A percentile compares a stretch with the other conserved stretches of the same genome.
These are phyloP conservation scores for Rhizomys pruinosus DNA, from an alignment of 2,113 vertebrate species.

Conservation along the genomic window DNA sequence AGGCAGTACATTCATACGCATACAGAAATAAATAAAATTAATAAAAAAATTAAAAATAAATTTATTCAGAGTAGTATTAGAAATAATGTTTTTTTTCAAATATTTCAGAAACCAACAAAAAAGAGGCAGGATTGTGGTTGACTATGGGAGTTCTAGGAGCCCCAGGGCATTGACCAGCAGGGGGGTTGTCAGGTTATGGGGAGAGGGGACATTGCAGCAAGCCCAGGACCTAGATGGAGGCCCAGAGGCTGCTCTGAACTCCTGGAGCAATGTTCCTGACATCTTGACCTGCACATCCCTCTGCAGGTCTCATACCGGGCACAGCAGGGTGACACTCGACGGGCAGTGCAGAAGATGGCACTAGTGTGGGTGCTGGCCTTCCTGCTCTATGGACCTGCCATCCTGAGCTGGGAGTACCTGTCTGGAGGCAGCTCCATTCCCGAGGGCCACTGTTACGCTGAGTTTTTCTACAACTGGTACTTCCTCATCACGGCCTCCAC, in stretches of 20 bases:
- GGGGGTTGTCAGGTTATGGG: background rate
- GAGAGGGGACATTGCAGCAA: background rate
- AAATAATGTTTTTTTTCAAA: too few relatives aligned
- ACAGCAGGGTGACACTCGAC: conserved; percentile 87
- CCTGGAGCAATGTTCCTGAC: background rate
- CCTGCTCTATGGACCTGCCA: conserved; percentile 89
- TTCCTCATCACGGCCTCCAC: conserved; percentile 90
- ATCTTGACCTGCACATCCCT: fast-evolving
- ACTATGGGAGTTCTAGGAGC: background rate
- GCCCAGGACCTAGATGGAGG: background rate
- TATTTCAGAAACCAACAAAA: too few relatives aligned
- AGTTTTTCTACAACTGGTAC: conserved; percentile 92
- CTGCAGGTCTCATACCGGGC: conserved; percentile 88
- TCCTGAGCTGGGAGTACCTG: conserved; percentile 89
- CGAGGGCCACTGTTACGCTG: conserved; percentile 86
- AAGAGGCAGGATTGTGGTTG: background rate
- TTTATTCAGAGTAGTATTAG: too few relatives aligned
- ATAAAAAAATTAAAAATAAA: too few relatives aligned
- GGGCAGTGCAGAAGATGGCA: conserved; percentile 87
- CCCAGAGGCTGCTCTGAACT: background rate
- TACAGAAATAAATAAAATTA: too few relatives aligned
- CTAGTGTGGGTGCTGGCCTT: conserved; percentile 90
- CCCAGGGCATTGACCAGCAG: background rate
- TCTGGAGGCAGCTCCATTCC: conserved; percentile 86
- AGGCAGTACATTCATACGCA: too few relatives aligned